Conservation (phyloP, 2,888 invertebrate species). For the Luperina testacea region DNA sequence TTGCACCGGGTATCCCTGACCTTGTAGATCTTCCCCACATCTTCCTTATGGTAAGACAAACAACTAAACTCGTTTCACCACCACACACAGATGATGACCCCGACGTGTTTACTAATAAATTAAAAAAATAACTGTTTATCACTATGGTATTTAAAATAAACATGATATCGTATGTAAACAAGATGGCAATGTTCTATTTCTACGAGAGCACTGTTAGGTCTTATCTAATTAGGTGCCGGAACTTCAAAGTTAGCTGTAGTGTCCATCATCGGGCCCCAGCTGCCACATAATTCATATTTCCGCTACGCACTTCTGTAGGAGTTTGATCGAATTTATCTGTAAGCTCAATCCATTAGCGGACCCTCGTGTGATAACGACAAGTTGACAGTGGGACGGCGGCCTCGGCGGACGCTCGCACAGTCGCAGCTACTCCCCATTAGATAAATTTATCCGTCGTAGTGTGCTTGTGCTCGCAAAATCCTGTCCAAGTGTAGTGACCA, state of each 20-base stretch:
- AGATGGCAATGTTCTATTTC: constrained; percentile 25
- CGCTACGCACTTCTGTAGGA: constrained; percentile 83
- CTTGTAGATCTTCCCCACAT: not conserved
- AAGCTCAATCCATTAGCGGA: constrained; percentile 85
- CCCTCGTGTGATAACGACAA: constrained; percentile 84
- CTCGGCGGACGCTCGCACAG: constrained; percentile 72
- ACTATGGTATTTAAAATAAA: constrained; percentile 3
- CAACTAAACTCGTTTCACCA: not conserved
- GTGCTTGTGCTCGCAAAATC: constrained; percentile 42
- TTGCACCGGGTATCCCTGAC: not conserved
- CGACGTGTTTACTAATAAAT: constrained; percentile 19
- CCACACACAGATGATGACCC: constrained; percentile 1
- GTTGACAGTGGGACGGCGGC: constrained; percentile 78
- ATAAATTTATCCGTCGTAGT: constrained; percentile 66
- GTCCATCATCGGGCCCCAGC: constrained; percentile 68
- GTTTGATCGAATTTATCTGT: constrained; percentile 86
- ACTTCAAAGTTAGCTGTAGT: constrained; percentile 49
- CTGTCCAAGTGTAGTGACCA: constrained; percentile 29
- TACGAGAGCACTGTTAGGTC: constrained; percentile 24
- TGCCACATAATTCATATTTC: constrained; percentile 82
- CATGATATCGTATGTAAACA: constrained; percentile 34
- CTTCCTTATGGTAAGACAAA: not conserved
- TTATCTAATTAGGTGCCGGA: constrained; percentile 40
- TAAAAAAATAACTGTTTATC: constrained; percentile 11
- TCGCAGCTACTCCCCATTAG: constrained; percentile 63